Percentiles rank a stretch among this genome's conserved stretches.
These are phyloP conservation scores for Decapterus maruadsi DNA, from an alignment of 2,797 vertebrate species.

Conservation along the genomic window DNA sequence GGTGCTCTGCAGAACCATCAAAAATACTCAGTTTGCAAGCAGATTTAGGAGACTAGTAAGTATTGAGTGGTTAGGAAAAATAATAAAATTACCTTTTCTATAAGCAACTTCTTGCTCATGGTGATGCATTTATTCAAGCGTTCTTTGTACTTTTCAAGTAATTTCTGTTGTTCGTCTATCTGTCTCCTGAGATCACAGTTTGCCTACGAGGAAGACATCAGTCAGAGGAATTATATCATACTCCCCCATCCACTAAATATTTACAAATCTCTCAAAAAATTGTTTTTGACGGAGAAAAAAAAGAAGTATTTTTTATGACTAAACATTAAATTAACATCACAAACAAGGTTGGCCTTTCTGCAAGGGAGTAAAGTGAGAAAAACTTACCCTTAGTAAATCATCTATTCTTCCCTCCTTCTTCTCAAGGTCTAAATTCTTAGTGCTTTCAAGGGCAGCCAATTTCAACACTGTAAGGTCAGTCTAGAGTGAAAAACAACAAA, in stretches of 20 bases:
- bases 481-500: conserved; percentile 76
- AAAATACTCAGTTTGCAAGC: not conserved
- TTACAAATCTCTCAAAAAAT: not conserved
- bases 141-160: conserved; percentile 99
- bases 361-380: not conserved
- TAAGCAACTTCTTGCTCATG: conserved; percentile 99
- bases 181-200: conserved; percentile 99
- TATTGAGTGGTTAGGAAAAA: not conserved
- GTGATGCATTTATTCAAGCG: conserved; percentile 99
- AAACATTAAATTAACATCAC: not conserved
- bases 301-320: conserved; percentile 1
- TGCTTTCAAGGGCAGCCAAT: conserved; percentile 98
- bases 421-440: conserved; percentile 98
- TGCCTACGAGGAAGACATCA: conserved; percentile 83
- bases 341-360: not conserved
- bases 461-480: conserved; percentile 98
- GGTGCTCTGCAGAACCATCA: conserved; percentile 77
- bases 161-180: conserved; percentile 99
- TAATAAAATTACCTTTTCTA: conserved; percentile 91
- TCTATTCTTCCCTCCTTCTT: conserved; percentile 99
- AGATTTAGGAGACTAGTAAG: not conserved
- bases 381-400: conserved; percentile 95
- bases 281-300: not conserved
- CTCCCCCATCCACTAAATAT: not conserved
- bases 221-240: not conserved